A percentile compares a stretch with the other conserved stretches of the same genome.
Evolutionary conservation across 2,797 vertebrate genomes (phyloP).

Genomic region (Salmo trutta): DNA sequence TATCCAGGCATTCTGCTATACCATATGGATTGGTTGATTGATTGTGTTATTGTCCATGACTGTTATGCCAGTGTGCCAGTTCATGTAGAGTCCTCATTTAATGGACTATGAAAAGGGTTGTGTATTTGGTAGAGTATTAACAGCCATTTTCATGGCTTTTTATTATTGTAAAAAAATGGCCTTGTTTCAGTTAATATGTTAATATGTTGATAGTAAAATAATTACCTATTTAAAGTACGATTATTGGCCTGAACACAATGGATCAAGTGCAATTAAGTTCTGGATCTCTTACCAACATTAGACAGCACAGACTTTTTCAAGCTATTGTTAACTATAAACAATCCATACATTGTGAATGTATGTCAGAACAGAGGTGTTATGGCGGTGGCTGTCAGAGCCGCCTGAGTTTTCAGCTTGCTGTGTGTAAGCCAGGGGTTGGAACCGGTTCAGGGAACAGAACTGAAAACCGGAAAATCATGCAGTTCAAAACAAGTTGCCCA

Average conservation of each 20-base stretch:
- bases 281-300: neutral
- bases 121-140: neutral
- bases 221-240: slow-evolving; percentile 41
- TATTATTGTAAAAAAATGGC: slow-evolving; percentile 30
- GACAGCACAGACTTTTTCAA: neutral
- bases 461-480: too few species aligned
- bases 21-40: slow-evolving; percentile 2
- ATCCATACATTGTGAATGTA: slow-evolving; percentile 1
- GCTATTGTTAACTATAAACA: neutral
- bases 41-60: neutral
- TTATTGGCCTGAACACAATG: slow-evolving; percentile 45
- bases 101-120: slow-evolving; percentile 12
- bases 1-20: slow-evolving; percentile 41
- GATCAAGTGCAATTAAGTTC: slow-evolving; percentile 66
- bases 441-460: too few species aligned
- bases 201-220: slow-evolving; percentile 40
- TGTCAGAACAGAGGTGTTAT: neutral
- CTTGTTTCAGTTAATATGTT: slow-evolving; percentile 53
- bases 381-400: neutral
- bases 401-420: neutral
- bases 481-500: too few species aligned
- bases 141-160: slow-evolving; percentile 25
- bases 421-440: neutral
- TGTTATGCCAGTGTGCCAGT: neutral
- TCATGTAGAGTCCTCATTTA: neutral